Evolutionary conservation across 1,140 invertebrate genomes (phyloP).

Genomic region (Carcinoscorpius rotundicauda): DNA sequence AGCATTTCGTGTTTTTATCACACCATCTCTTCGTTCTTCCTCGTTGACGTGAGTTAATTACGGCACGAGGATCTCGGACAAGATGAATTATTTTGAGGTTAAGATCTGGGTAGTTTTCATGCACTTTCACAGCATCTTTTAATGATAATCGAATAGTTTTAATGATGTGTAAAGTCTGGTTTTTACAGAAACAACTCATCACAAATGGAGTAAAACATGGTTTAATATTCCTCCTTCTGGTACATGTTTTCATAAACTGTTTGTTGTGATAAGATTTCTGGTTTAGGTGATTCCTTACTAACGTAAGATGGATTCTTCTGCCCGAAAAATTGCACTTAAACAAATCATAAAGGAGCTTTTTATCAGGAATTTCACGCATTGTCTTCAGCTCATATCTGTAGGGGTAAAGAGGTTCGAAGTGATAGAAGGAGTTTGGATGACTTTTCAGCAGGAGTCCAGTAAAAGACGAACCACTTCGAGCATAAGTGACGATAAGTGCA

Average conservation of each 20-base stretch:
- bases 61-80: slow-evolving; percentile 22
- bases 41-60: slow-evolving; percentile 20
- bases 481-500: slow-evolving; percentile 40
- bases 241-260: slow-evolving; percentile 16
- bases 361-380: too few species aligned
- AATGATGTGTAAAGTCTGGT: slow-evolving; percentile 14
- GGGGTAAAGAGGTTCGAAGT: slow-evolving; percentile 61
- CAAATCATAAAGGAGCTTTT: too few species aligned
- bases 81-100: slow-evolving; percentile 22
- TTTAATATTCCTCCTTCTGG: slow-evolving; percentile 7
- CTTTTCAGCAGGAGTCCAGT: slow-evolving; percentile 68
- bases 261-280: slow-evolving; percentile 15
- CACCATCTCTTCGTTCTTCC: slow-evolving; percentile 18
- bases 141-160: slow-evolving; percentile 19
- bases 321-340: too few species aligned
- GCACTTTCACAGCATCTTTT: slow-evolving; percentile 12
- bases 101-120: slow-evolving; percentile 15
- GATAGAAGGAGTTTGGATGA: slow-evolving; percentile 70
- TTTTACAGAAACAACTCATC: slow-evolving; percentile 11
- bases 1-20: slow-evolving; percentile 17
- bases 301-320: too few species aligned
- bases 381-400: slow-evolving; percentile 15
- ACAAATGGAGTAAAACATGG: slow-evolving; percentile 17
- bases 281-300: slow-evolving; percentile 12
- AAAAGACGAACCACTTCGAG: slow-evolving; percentile 76